Base-by-base conservation (phyloP, 2,888 invertebrate genomes). In the Ennomos fuscantarius region DNA sequence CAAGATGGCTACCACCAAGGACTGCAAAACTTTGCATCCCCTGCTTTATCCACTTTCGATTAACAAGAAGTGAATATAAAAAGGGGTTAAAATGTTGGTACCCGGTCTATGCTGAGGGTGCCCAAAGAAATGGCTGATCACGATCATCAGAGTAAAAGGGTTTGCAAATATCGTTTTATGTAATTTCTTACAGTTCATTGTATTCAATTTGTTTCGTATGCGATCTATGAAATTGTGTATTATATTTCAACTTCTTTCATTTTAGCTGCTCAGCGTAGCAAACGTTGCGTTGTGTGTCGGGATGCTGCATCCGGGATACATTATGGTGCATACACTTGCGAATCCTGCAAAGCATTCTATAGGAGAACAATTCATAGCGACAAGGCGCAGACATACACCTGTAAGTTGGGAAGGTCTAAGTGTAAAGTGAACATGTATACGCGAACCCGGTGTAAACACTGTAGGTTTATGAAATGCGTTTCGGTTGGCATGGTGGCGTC, bases 301-400 rank as follows among this genome's bases (percentile, higher is more conserved):
- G 84, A 84, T 58, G 8, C 32, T 0, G 58, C 68, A 1, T 77
- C 65, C 55, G 84, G 84, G 0, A 52, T 75, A 2, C 83, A 84
- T 55, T 84, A 84, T 56, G 84, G 84, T 0, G 54, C 76, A 8
- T 46, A 49, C 39, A 77, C 79, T 0, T 84, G 84, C 35, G 84
- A 82, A 24, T 81, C 84, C 1, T 84, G 84, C 71, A 83, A 80
- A 45, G 70, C 73, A 0, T 84, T 84, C 66, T 84, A 84, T 68
- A 81, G 78, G 54, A 62, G 84, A 37, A 78, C 84, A 0, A 43
- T 82, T 0, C 76, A 80, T 33, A 54, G 72, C 15, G 62, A 74
- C 2, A 81, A 78, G 31, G 66, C 74, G 0, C n/a, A 59, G 0
- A 58, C 62, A 0, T 87, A 86, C 51, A n/a, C 2, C 0, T 87